Conservation (phyloP, 2,113 vertebrate genomes). For the Dicaeum eximium region DNA sequence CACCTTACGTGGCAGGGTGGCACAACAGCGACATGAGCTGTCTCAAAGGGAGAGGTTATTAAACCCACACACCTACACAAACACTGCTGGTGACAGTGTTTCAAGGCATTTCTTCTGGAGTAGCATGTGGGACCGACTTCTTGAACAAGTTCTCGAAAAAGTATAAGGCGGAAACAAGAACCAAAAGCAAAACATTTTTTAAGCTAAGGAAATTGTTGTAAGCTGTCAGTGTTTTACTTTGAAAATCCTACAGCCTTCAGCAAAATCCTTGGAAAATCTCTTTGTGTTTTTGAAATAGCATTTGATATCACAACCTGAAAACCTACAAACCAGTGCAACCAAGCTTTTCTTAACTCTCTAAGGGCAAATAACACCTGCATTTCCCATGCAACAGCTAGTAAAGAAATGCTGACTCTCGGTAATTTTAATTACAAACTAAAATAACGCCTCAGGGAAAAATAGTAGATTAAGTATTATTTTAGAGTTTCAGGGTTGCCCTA, state of each 20-base stretch:
- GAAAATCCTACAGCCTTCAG: constrained; percentile 53
- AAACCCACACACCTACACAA: constrained; percentile 15
- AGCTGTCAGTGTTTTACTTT: constrained; percentile 58
- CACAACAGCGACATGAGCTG: neutral
- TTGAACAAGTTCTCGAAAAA: constrained; percentile 31
- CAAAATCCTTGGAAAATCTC: constrained; percentile 44
- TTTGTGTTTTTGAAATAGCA: constrained; percentile 35
- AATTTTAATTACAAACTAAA: constrained; percentile 59
- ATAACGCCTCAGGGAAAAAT: constrained; percentile 36
- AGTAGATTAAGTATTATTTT: constrained; percentile 10
- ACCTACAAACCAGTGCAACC: neutral
- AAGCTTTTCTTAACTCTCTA: neutral
- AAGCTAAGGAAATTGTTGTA: constrained; percentile 51
- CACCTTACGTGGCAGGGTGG: neutral
- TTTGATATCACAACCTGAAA: constrained; percentile 19
- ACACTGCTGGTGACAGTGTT: neutral
- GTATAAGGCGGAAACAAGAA: neutral
- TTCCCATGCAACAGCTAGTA: neutral
- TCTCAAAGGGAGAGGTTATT: neutral
- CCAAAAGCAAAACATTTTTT: constrained; percentile 34
- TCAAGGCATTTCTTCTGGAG: neutral
- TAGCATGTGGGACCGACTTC: neutral
- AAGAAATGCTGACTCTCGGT: constrained; percentile 10
- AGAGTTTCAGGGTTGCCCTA: constrained; percentile 1
- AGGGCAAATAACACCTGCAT: constrained; percentile 27